Evolutionary conservation across 1,140 invertebrate genomes (phyloP).

Genomic region (Leptopilina boulardi): DNA sequence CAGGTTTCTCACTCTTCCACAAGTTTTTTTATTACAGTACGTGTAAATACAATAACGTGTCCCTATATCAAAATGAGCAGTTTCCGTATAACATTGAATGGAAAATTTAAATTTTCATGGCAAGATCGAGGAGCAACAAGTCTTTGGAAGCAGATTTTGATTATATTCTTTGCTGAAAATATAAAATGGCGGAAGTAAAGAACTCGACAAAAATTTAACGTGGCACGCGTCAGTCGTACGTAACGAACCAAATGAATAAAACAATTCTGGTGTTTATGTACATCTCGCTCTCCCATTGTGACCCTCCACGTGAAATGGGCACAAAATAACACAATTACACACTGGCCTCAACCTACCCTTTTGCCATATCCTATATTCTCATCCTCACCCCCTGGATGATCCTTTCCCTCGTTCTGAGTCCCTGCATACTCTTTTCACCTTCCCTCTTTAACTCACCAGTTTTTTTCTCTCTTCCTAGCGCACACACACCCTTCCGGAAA

Average conservation of each 20-base stretch:
- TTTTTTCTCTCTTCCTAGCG: slow-evolving; percentile 43
- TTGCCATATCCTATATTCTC: slow-evolving; percentile 42
- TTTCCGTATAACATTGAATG: not conserved
- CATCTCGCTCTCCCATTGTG: slow-evolving; percentile 65
- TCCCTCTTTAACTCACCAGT: slow-evolving; percentile 53
- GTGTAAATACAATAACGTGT: not conserved
- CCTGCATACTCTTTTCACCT: slow-evolving; percentile 49
- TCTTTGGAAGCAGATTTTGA: not conserved
- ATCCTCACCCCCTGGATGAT: slow-evolving; percentile 54
- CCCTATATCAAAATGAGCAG: not conserved
- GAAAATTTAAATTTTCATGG: not conserved
- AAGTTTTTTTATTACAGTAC: not conserved
- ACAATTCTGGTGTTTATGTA: slow-evolving; percentile 73
- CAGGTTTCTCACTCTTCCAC: not conserved
- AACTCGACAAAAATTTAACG: not conserved
- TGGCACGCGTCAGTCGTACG: slow-evolving; percentile 63
- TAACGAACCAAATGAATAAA: slow-evolving; percentile 69
- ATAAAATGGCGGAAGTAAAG: too few species aligned
- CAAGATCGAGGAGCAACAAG: not conserved
- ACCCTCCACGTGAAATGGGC: slow-evolving; percentile 73
- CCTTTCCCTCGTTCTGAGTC: slow-evolving; percentile 44
- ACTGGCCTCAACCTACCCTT: slow-evolving; percentile 64
- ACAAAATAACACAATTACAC: slow-evolving; percentile 76
- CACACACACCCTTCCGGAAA: slow-evolving; percentile 48
- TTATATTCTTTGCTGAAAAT: too few species aligned